Evolutionary conservation across 2,888 invertebrate species (phyloP), one percentile per base, ranked within the genome.

Genomic region (Cheilosia grossa): DNA sequence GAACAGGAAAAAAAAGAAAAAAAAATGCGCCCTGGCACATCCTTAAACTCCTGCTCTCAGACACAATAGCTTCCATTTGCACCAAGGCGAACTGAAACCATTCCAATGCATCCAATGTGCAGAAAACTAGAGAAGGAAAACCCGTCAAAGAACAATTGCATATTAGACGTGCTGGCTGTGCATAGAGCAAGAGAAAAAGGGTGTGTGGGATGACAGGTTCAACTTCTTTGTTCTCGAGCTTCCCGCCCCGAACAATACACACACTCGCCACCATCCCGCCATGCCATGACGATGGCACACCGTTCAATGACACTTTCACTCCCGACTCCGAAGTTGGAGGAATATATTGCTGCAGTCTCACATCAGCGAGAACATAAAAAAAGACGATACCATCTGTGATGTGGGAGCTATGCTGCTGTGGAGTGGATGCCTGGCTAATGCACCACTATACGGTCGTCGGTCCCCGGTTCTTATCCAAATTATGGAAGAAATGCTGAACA

Each of bases 251-350:
- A 66, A 72, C 64, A 59, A 30, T 53, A 72, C 30, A 64, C 24
- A 56, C 51, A 64, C 53, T 13, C 33, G 58, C 17, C 54, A 13
- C 13, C 37, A 37, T 37, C 4, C 10, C 13, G 37, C 13, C 61
- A 61, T 49, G 7, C 61, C 58, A 72, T 42, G 58, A 64, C 59
- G 37, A 47, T 47, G 69, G 69, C 75, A 81, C 79, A 77, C 75
- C 85, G 85, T 85, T 85, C 85, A 85, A 85, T 81, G 85, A 81
- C 85, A 85, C 85, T 85, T 85, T 85, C 85, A 85, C 85, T 85
- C 61, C 67, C 44, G 61, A 51, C 70, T 66, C 74, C 58, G n/a
- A 80, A 70, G 72, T 66, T 72, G 33, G 27, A 63, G 75, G 70
- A 63, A 81, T 21, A 21, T 21, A 21, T 72, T 81, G 72, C 70